A percentile compares a stretch with the other conserved stretches of the same genome.
phyloP scores from a whole-genome alignment of 2,797 vertebrate species.

The Clamator glandarius region DNA sequence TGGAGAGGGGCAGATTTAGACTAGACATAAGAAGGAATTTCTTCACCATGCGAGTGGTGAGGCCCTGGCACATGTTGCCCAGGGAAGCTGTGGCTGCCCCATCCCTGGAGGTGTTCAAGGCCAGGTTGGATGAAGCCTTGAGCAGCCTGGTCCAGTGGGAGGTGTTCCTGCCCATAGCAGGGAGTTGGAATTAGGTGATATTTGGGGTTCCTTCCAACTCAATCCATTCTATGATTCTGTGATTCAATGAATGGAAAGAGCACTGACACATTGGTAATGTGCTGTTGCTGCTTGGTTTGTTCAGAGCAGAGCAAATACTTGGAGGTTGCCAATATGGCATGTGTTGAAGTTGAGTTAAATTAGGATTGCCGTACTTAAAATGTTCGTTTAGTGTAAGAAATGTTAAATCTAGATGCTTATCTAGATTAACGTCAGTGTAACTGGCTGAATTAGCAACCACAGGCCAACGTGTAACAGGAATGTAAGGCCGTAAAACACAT shows the following conservation, averaged over 20 bases:
- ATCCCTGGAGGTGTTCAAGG: no score
- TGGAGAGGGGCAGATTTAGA: no score
- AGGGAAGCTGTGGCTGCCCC: no score
- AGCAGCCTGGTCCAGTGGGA: no score
- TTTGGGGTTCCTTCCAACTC: no score
- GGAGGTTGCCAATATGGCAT: not conserved
- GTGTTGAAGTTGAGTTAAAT: not conserved
- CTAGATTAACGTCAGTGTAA: not conserved
- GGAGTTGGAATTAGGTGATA: no score
- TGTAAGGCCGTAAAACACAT: not conserved
- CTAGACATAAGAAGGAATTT: no score
- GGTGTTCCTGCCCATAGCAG: no score
- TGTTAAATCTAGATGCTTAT: not conserved
- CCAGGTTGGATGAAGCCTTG: no score
- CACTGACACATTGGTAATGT: rapidly evolving
- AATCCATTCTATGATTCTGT: no score
- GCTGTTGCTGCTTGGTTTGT: not conserved
- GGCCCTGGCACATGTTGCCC: no score
- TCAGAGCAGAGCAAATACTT: not conserved
- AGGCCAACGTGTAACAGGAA: not conserved
- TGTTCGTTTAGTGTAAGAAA: not conserved
- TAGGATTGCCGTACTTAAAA: not conserved
- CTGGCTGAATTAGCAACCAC: not conserved
- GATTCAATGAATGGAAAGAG: not conserved
- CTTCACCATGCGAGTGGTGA: no score